Evolutionary conservation across 2,797 vertebrate genomes (phyloP), one percentile per base, ranked within the genome.

Genomic region (Acridotheres tristis): DNA sequence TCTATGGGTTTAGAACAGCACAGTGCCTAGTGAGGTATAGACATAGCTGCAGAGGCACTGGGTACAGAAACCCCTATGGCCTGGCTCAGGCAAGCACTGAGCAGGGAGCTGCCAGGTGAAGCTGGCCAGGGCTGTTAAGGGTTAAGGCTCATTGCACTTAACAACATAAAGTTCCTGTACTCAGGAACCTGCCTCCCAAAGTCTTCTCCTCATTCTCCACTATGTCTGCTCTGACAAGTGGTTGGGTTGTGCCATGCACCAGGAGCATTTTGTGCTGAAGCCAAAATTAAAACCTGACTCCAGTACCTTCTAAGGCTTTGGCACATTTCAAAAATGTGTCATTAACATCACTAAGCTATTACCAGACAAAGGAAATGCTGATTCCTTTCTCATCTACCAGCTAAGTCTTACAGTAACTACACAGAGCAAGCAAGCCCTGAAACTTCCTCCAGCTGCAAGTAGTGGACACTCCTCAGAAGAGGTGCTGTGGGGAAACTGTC

Each of bases 241-340:
- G 2, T 3, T 80, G 23, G 4, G 10, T 43, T 68, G 21, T 75
- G 66, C 48, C 13, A 7, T 6, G 6, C 26, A 51, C 30, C 22
- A 58, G 83, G 13, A 89, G 26, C 8, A 9, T 55, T 80, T 68
- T 88, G 19, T 59, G 51, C 45, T 62, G 53, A 95, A 82, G 59
- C 30, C 58, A 91, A 77, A 90, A 90, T 79, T 87, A 66, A 88
- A 93, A 82, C 53, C 57, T 71, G 58, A 29, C 34, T 73, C 34
- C 8, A 16, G 20, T 21, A 47, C 16, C 48, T 85, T 27, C 57
- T 73, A 79, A 87, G 57, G 26, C 65, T 79, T 76, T 85, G 65
- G 30, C 57, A 67, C 11, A 4, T 65, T 90, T 77, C 19, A 94
- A 82, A 92, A 74, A 74, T 25, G 10, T 32, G 29, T 69, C 42